phyloP scores from a whole-genome alignment of 2,113 vertebrate genomes.

The Lasiurus cinereus region DNA sequence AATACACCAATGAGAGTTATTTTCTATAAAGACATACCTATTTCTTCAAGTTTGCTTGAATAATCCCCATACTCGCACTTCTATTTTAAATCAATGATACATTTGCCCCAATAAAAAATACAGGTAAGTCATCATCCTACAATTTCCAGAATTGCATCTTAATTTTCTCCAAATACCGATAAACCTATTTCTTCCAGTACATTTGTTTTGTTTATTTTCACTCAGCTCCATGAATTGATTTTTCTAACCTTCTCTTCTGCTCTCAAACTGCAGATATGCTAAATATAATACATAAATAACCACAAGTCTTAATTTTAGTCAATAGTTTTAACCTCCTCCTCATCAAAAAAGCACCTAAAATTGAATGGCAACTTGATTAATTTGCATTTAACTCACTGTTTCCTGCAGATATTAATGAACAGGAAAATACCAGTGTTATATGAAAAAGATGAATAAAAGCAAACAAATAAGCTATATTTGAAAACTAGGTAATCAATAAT shows the following conservation, averaged over 20 bases:
- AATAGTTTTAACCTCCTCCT: slow-evolving; percentile 1
- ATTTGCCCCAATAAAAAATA: background rate
- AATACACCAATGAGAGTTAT: background rate
- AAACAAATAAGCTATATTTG: background rate
- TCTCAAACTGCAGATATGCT: background rate
- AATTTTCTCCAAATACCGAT: slow-evolving; percentile 18
- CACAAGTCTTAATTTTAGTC: slow-evolving; percentile 1
- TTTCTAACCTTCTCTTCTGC: slow-evolving; percentile 28
- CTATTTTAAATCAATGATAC: background rate
- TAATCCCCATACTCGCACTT: background rate
- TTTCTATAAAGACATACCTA: background rate
- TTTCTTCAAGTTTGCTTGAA: background rate
- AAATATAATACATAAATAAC: slow-evolving; percentile 47
- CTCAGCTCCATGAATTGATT: slow-evolving; percentile 38
- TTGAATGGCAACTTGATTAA: background rate
- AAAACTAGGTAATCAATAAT: background rate
- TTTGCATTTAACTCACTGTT: background rate
- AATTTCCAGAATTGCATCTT: slow-evolving; percentile 19
- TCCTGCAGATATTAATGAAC: background rate
- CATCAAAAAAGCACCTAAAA: background rate
- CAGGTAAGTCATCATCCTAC: background rate
- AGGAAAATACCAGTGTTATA: background rate
- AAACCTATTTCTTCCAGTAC: background rate
- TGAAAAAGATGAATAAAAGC: background rate
- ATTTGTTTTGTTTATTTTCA: slow-evolving; percentile 24